Evolutionary conservation across 2,797 vertebrate species (phyloP), one percentile per base, ranked within the genome.

Genomic region (Caiman crocodilus): DNA sequence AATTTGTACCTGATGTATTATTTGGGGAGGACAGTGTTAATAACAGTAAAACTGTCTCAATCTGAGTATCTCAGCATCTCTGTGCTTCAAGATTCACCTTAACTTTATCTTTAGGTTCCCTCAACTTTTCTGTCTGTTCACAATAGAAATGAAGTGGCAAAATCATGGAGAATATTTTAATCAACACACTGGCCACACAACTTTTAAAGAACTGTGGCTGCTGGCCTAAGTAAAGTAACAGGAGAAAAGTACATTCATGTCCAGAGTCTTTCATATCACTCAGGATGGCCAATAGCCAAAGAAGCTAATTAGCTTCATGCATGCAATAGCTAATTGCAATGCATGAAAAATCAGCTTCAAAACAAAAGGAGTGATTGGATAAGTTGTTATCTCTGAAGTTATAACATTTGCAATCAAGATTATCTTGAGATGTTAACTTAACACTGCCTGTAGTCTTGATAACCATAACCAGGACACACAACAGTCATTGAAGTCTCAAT

Each of bases 351-450:
- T 18, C 25, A 35, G 7, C 12, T 55, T 42, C 5, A 56, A 55
- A 82, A 11, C 30, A 55, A 50, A 65, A 30, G 50, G 6, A 14
- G 64, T 26, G 30, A 14, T 25, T 1, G 1, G n/a, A 1, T 3
- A 21, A 14, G 7, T 76, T 56, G 12, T 16, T 55, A 16, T 14
- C 1, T 2, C 30, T 61, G 67, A 25, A 23, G 60, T 18, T 20
- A 3, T 10, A 15, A 13, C 6, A n/a, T 25, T 0, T 1, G 67
- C 35, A 76, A 30, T 50, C 35, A 32, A 28, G 57, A 11, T 28
- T 65, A 32, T 42, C 32, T n/a, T 8, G 21, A 0, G 0, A 0
- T 4, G 63, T 28, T 50, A 55, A 23, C 3, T 0, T 1, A 35
- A 60, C 55, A 55, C 88, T 3, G 0, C 14, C 75, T 26, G 25